Base-by-base conservation (phyloP, 1,140 invertebrate genomes). In the Macrotrachela quadricornifera region DNA sequence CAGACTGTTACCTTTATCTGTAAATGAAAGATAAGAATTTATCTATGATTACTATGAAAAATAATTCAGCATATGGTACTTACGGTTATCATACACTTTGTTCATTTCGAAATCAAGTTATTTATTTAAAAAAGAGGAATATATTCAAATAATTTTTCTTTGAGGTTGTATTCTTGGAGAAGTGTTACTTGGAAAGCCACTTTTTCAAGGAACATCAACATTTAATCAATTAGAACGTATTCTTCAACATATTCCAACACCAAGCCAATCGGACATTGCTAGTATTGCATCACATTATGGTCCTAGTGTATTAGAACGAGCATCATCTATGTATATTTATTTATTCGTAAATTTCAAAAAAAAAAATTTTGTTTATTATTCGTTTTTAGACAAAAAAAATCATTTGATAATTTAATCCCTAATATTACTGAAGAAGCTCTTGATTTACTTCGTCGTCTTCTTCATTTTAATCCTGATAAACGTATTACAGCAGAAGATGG, bases 141-240 rank as follows among this genome's bases (percentile, higher is more conserved):
- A n/a, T n/a, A n/a, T n/a, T n/a, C n/a, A n/a, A n/a, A n/a, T n/a
- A n/a, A 8, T 30, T 30, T 30, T 4, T 30, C 8, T 30, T 30
- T 30, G 2, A 30, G 21, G 90, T 10, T 95, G 88, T 66, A 94
- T 96, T 58, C 73, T 96, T 36, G 86, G 80, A 1, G 87, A 94
- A 73, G 87, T 94, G 82, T 65, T 87, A 46, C 73, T 82, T 0
- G 82, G 83, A 4, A 83, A 84, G 62, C 83, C 86, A 0, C 68
- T 94, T 14, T 94, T 92, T 69, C 85, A 86, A 14, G 87, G 87
- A 43, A 81, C 80, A 0, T 91, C 86, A 2, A 94, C 87, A 0
- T 78, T 92, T 1, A 88, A 95, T 72, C 90, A 95, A 71, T 79
- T 92, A 21, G 83, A 90, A 62, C 76, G 77, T 59, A 90, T 91